Percentiles rank a stretch among this genome's conserved stretches.
These are phyloP conservation scores for Drosophila aldrichi DNA, from an alignment of 2,888 invertebrate species.

Conservation along the genomic window DNA sequence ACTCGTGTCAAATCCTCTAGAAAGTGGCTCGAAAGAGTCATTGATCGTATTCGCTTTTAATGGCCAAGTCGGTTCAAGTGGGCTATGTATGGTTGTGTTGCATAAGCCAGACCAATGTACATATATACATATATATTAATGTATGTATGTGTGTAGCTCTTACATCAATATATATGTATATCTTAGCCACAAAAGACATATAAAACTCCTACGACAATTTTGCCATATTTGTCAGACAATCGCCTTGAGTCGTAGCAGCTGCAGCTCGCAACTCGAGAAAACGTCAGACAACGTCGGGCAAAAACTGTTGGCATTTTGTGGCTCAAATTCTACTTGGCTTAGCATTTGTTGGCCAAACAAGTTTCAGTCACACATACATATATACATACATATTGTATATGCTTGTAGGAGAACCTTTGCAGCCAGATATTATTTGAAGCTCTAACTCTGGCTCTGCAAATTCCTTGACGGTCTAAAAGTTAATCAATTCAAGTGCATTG, in stretches of 20 bases:
- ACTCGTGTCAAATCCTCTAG: not conserved
- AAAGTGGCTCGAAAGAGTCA: constrained; percentile 5
- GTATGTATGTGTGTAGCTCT: not conserved
- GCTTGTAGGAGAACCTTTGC: not conserved
- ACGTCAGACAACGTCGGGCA: constrained; percentile 25
- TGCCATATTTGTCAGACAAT: constrained; percentile 67
- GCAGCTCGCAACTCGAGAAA: constrained; percentile 38
- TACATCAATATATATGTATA: constrained; percentile 10
- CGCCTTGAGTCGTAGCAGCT: constrained; percentile 55
- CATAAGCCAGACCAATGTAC: constrained; percentile 30
- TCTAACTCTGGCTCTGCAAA: not conserved
- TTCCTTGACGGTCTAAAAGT: constrained; percentile 1
- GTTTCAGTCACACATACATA: constrained; percentile 44
- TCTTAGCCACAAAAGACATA: constrained; percentile 21
- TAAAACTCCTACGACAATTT: constrained; percentile 66
- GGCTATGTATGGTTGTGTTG: constrained; percentile 23
- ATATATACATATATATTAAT: not conserved
- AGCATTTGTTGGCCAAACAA: constrained; percentile 54
- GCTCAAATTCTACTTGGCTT: constrained; percentile 51
- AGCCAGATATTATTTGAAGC: constrained; percentile 8
- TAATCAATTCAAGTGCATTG: constrained; percentile 12
- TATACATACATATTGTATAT: constrained; percentile 15
- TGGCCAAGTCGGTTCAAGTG: not conserved
- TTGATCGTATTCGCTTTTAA: not conserved
- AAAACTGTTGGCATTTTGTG: constrained; percentile 40